Conservation (phyloP, 2,113 vertebrate genomes). For the Mellivora capensis region DNA sequence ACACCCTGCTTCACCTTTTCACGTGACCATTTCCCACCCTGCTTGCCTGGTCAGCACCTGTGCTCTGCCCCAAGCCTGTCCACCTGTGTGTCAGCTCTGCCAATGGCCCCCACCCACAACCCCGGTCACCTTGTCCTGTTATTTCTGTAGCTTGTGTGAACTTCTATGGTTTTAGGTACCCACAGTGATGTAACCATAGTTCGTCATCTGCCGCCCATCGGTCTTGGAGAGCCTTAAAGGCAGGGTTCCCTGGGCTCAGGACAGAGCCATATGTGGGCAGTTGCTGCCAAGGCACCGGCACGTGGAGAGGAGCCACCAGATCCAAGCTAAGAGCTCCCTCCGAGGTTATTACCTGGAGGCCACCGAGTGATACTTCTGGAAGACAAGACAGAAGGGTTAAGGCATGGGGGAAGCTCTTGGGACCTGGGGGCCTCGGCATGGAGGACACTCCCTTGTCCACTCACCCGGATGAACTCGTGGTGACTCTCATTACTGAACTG, state of each 20-base stretch:
- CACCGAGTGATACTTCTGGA: constrained; percentile 85
- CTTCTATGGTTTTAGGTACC: not conserved
- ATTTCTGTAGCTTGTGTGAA: not conserved
- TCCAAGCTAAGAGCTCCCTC: not conserved
- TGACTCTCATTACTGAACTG: constrained; percentile 82
- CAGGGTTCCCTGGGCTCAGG: not conserved
- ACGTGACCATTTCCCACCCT: not conserved
- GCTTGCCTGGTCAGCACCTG: not conserved
- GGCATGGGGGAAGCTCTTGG: not conserved
- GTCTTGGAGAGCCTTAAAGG: not conserved
- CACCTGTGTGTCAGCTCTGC: not conserved
- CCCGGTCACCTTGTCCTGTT: not conserved
- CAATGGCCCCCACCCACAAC: not conserved
- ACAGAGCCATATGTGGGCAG: not conserved
- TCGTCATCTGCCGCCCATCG: not conserved
- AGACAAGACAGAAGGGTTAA: constrained; percentile 58
- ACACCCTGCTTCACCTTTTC: not conserved
- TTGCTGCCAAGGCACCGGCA: not conserved
- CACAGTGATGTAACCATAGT: not conserved
- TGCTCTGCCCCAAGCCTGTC: not conserved
- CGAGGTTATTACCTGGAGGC: constrained; percentile 82
- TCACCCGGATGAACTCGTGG: constrained; percentile 84
- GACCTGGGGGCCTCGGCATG: not conserved
- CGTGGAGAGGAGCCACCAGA: not conserved
- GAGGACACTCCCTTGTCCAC: not conserved